Evolutionary conservation across 2,888 invertebrate genomes (phyloP).

Genomic region (Leptothorax acervorum): DNA sequence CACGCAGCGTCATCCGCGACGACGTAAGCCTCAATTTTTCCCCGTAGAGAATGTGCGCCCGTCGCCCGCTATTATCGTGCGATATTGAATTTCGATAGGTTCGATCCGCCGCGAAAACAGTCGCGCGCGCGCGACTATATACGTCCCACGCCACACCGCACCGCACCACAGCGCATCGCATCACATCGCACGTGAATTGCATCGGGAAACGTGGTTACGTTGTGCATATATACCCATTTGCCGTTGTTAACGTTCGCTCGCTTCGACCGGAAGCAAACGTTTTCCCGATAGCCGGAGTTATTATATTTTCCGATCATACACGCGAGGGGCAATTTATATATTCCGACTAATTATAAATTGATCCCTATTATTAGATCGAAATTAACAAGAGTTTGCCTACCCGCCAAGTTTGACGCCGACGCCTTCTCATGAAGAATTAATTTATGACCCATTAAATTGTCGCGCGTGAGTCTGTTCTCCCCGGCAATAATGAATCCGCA

Average conservation of each 20-base stretch:
- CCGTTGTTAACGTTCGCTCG: slow-evolving; percentile 36
- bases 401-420: slow-evolving; percentile 27
- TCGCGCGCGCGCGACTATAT: background rate
- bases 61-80: slow-evolving; percentile 38
- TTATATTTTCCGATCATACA: slow-evolving; percentile 19
- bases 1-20: slow-evolving; percentile 26
- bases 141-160: background rate
- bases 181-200: slow-evolving; percentile 34
- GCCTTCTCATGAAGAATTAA: slow-evolving; percentile 13
- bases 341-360: slow-evolving; percentile 32
- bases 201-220: slow-evolving; percentile 45
- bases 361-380: slow-evolving; percentile 25
- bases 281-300: slow-evolving; percentile 21
- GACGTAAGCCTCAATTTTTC: slow-evolving; percentile 42
- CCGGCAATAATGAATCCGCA: slow-evolving; percentile 24
- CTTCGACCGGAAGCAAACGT: slow-evolving; percentile 22
- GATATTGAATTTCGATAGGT: slow-evolving; percentile 53
- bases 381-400: background rate
- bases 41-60: slow-evolving; percentile 3
- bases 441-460: slow-evolving; percentile 37
- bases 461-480: slow-evolving; percentile 15
- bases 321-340: slow-evolving; percentile 17
- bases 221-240: slow-evolving; percentile 42
- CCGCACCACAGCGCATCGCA: background rate
- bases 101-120: slow-evolving; percentile 34